A percentile compares a stretch with the other conserved stretches of the same genome.
Conservation (phyloP, 2,797 vertebrate species). For the Eulemur albifrons region DNA sequence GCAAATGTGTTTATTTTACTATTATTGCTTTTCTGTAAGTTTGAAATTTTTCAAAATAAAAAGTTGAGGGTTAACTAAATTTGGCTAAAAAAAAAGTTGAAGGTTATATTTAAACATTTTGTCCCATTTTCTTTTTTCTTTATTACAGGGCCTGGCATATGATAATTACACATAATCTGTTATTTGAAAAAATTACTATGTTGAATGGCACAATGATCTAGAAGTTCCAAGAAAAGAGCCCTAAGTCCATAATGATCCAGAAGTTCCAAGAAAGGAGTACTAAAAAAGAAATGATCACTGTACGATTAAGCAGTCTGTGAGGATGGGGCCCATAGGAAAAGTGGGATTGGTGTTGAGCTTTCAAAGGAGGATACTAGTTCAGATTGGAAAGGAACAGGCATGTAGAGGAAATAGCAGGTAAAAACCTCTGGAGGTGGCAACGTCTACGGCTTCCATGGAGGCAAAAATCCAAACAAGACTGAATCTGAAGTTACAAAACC, state of each 20-base stretch:
- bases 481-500: neutral
- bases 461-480: constrained; percentile 9
- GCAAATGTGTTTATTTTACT: constrained; percentile 17
- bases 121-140: neutral
- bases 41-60: neutral
- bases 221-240: constrained; percentile 8
- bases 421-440: neutral
- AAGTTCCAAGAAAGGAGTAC: constrained; percentile 3
- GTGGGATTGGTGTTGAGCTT: neutral
- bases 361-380: neutral
- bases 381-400: neutral
- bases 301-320: neutral
- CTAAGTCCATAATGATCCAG: neutral
- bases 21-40: constrained; percentile 11
- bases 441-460: neutral
- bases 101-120: neutral
- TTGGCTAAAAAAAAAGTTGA: neutral
- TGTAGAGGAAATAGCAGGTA: neutral
- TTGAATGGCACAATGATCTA: neutral
- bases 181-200: neutral
- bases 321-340: neutral
- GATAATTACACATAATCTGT: neutral
- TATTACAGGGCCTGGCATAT: neutral
- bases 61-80: neutral
- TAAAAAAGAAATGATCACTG: neutral